Evolutionary conservation across 2,113 vertebrate genomes (phyloP), one percentile per base, ranked within the genome.

Genomic region (Colinus virginianus): DNA sequence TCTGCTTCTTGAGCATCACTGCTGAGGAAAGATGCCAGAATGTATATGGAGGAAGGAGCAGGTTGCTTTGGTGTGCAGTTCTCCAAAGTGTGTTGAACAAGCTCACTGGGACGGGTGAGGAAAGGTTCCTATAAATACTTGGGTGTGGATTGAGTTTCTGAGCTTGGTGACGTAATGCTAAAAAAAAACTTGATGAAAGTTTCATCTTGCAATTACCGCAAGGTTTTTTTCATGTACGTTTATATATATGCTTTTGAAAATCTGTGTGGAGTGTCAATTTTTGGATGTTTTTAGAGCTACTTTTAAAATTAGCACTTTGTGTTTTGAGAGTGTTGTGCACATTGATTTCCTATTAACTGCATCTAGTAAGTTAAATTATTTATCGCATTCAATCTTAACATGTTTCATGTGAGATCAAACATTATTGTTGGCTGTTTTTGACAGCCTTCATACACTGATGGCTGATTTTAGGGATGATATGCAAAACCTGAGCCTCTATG

Each of bases 261-360:
- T 11, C 2, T 30, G 22, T 80, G 21, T 30, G 67, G 11, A 25
- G 2, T 59, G 23, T 30, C 85, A 43, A 14, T 25, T 76, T 75
- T 84, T 25, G 5, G 32, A 7, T 0, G 0, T 4, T 51, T 22
- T 63, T 82, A 36, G 84, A 38, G 7, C 51, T 59, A 14, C 34
- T 84, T 77, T 61, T 55, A 38, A 70, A 86, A 45, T 70, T 18
- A 61, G 4, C 53, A 5, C 71, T 85, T 64, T 4, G 8, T 83
- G 7, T 59, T 92, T 81, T 13, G 10, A 71, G 74, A 70, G 40
- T 62, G 18, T 55, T 55, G 7, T 42, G 2, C 43, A 5, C 48
- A 15, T 58, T 38, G 7, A 45, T 59, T 23, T 43, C 49, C 28
- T 56, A 19, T 26, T 51, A 25, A 30, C 36, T 72, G 79, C 5